phyloP scores from a whole-genome alignment of 2,888 invertebrate genomes.

The Callinectes sapidus region DNA sequence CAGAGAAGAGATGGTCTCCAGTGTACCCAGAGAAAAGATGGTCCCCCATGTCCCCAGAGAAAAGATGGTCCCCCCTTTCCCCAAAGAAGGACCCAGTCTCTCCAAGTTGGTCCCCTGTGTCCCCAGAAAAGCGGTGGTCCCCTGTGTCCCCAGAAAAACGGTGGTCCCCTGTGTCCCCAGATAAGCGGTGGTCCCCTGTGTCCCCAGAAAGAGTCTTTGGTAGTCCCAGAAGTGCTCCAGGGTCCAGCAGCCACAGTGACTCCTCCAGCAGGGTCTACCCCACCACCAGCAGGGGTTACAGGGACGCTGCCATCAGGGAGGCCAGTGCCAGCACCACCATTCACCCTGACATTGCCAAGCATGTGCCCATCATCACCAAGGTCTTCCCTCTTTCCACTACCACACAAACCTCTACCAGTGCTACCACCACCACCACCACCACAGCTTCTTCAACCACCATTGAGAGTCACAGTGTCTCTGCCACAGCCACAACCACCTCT shows the following conservation, averaged over 20 bases:
- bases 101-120: no score
- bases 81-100: no score
- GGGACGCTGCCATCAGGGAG: conserved; percentile 1
- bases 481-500: neutral
- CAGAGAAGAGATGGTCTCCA: no score
- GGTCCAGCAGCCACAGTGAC: neutral
- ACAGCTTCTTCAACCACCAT: neutral
- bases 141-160: no score
- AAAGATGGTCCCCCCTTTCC: neutral
- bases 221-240: neutral
- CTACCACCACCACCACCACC: neutral
- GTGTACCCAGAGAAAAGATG: no score
- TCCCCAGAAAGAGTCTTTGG: neutral
- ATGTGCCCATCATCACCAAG: neutral
- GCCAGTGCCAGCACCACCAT: neutral
- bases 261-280: neutral
- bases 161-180: neutral
- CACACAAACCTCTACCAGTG: neutral
- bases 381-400: neutral
- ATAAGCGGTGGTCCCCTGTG: neutral
- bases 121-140: no score
- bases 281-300: neutral
- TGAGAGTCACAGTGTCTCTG: neutral
- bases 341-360: conserved; percentile 9
- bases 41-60: neutral